A percentile compares a stretch with the other conserved stretches of the same genome.
Conservation (phyloP, 2,797 vertebrate species). For the Phyllotis vaccarum region DNA sequence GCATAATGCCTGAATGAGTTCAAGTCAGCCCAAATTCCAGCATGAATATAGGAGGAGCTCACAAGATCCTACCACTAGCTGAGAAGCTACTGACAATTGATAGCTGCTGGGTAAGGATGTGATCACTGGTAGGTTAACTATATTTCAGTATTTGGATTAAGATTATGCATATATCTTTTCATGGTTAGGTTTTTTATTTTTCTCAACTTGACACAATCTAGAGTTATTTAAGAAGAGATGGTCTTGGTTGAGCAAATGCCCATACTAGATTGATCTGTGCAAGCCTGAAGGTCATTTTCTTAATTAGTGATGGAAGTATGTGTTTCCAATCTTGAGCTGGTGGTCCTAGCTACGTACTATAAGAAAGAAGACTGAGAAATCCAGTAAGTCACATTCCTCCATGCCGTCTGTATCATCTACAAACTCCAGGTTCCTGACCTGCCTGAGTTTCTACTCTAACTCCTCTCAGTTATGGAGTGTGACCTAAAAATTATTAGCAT, state of each 20-base stretch:
- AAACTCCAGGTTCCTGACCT: neutral
- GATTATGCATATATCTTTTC: neutral
- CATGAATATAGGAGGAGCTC: neutral
- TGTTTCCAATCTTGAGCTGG: neutral
- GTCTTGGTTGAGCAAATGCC: neutral
- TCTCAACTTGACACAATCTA: neutral
- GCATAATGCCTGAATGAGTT: neutral
- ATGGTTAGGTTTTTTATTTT: neutral
- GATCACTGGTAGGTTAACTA: neutral
- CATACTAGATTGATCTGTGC: neutral
- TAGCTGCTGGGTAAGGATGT: neutral
- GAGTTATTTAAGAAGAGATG: neutral
- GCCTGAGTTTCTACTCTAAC: neutral
- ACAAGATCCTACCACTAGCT: neutral
- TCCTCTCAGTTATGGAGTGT: neutral
- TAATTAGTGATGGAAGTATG: neutral
- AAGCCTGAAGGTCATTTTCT: neutral
- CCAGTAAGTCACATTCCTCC: neutral
- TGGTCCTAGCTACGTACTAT: neutral
- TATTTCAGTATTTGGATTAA: neutral
- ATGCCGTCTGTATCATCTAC: neutral
- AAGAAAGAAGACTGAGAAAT: neutral
- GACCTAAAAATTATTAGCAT: neutral
- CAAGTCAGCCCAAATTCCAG: neutral
- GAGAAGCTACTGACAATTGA: neutral